phyloP scores from a whole-genome alignment of 2,113 vertebrate genomes.

The Cariama cristata region DNA sequence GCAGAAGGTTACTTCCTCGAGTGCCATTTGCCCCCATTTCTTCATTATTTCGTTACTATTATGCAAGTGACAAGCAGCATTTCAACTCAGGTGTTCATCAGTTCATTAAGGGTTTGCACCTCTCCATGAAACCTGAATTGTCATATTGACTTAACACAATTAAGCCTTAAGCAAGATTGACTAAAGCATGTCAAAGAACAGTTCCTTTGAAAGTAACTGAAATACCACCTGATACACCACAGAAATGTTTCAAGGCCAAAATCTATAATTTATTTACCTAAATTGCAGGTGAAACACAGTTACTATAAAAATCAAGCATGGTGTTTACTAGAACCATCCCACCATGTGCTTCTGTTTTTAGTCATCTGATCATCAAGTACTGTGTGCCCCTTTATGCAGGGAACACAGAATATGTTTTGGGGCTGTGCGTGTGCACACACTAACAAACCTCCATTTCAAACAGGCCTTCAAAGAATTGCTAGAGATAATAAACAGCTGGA shows the following conservation, averaged over 20 bases:
- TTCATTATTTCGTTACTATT: background rate
- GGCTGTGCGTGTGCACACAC: fast-evolving
- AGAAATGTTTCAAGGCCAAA: background rate
- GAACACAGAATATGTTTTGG: background rate
- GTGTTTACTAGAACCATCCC: background rate
- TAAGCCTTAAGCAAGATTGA: background rate
- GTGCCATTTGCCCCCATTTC: background rate
- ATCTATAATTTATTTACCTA: background rate
- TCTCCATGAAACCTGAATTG: background rate
- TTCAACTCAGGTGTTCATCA: background rate
- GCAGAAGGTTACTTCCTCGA: background rate
- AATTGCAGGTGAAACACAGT: background rate
- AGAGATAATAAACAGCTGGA: background rate
- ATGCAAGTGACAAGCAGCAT: background rate
- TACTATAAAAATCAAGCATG: background rate
- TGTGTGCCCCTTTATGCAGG: background rate
- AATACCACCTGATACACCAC: background rate
- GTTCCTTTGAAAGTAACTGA: background rate
- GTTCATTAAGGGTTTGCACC: background rate
- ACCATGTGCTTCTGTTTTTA: background rate
- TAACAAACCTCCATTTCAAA: background rate
- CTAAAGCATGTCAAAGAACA: background rate
- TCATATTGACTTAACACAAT: background rate
- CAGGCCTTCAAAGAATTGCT: background rate
- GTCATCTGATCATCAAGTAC: background rate